Evolutionary conservation across 2,797 vertebrate genomes (phyloP).

Genomic region (Galaxias olidus): DNA sequence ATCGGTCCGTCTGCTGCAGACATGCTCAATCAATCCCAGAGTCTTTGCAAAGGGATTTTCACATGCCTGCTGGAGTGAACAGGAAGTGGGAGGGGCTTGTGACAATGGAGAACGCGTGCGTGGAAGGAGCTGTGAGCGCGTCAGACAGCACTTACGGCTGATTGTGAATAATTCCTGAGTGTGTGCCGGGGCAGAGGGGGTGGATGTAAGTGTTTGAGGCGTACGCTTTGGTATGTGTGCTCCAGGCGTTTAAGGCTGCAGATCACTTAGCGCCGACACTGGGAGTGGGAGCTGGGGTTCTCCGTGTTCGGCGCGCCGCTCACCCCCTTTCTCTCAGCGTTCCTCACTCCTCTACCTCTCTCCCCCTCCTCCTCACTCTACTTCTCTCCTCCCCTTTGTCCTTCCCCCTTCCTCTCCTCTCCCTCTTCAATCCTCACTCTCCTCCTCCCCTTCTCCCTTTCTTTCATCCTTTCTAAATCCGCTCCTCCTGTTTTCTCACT

Average conservation of each 20-base stretch:
- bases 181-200: background rate
- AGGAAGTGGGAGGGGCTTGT: background rate
- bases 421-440: background rate
- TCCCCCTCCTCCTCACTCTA: background rate
- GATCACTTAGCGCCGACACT: constrained; percentile 15
- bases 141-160: constrained; percentile 37
- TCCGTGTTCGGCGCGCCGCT: background rate
- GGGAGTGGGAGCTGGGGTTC: constrained; percentile 7
- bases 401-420: background rate
- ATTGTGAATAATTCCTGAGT: constrained; percentile 1
- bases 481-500: constrained; percentile 11
- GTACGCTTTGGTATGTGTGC: constrained; percentile 18
- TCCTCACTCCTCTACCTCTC: background rate
- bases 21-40: constrained; percentile 52
- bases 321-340: background rate
- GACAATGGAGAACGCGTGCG: no score
- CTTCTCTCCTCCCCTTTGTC: background rate
- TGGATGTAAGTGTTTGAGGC: background rate
- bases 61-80: constrained; percentile 35
- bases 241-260: background rate
- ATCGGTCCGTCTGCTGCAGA: constrained; percentile 28
- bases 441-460: background rate
- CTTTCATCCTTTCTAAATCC: constrained; percentile 3
- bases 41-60: constrained; percentile 49
- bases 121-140: constrained; percentile 43